Evolutionary conservation across 2,113 vertebrate genomes (phyloP).

Genomic region (Cochlearius cochlearius): DNA sequence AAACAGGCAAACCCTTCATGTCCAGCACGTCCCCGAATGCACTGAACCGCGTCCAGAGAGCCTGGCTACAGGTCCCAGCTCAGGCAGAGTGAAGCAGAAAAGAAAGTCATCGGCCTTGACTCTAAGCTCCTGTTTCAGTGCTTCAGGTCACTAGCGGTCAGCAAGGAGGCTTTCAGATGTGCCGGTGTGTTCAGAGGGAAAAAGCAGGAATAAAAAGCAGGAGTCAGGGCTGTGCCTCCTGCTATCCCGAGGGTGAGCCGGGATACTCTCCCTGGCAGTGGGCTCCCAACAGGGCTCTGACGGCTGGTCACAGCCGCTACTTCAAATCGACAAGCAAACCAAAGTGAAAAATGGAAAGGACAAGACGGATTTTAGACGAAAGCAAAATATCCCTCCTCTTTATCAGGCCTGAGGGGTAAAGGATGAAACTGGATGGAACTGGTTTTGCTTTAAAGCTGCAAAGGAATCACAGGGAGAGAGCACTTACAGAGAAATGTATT

Average conservation of each 20-base stretch:
- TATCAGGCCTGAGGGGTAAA: neutral
- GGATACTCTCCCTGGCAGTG: neutral
- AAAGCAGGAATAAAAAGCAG: neutral
- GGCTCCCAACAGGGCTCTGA: neutral
- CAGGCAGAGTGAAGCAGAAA: neutral
- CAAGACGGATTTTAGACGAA: neutral
- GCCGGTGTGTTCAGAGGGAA: neutral
- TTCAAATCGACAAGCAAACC: neutral
- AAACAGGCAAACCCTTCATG: neutral
- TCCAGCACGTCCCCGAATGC: neutral
- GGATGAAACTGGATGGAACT: slow-evolving; percentile 44
- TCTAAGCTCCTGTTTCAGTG: slow-evolving; percentile 1
- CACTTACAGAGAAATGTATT: slow-evolving; percentile 52
- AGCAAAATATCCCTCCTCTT: neutral
- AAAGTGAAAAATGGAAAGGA: neutral
- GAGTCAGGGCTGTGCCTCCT: neutral
- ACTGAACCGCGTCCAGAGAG: neutral
- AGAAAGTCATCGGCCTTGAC: neutral
- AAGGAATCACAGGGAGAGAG: neutral
- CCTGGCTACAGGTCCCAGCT: neutral
- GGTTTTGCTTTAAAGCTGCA: slow-evolving; percentile 48
- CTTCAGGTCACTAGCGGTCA: neutral
- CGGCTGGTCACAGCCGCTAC: neutral
- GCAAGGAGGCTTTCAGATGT: neutral
- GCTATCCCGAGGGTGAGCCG: neutral